Evolutionary conservation across 1,140 invertebrate genomes (phyloP).

Genomic region (Drepana arcuata): DNA sequence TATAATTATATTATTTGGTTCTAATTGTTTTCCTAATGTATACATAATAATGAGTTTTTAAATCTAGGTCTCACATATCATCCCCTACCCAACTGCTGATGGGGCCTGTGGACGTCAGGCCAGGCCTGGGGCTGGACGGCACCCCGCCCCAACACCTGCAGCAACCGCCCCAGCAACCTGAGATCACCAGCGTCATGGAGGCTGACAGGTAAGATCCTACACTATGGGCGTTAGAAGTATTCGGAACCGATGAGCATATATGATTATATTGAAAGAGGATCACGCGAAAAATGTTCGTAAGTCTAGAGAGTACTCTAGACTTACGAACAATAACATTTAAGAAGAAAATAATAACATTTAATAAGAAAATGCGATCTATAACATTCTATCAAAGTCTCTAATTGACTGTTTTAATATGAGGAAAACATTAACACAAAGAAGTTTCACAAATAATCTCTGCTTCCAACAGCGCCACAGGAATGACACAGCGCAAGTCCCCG

Average conservation of each 20-base stretch:
- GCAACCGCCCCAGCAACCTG: conserved; percentile 56
- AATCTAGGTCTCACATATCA: conserved; percentile 66
- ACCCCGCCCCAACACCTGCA: conserved; percentile 46
- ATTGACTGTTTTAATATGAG: conserved; percentile 2
- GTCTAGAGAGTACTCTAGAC: no score
- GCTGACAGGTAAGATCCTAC: conserved; percentile 70
- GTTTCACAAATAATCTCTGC: no score
- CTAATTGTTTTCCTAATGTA: no score
- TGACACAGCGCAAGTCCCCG: conserved; percentile 60
- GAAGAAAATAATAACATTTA: neutral
- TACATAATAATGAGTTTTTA: no score
- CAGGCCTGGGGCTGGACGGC: conserved; percentile 41
- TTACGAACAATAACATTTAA: no score
- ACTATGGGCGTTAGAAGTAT: no score
- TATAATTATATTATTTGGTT: no score
- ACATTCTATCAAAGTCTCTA: conserved; percentile 1
- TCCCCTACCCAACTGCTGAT: conserved; percentile 62
- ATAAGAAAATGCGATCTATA: neutral
- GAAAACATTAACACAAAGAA: no score
- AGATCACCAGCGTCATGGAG: conserved; percentile 70
- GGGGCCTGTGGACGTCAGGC: conserved; percentile 58
- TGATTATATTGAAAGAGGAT: no score
- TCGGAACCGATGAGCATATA: no score
- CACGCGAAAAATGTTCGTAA: no score
- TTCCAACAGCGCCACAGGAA: conserved; percentile 36